Evolutionary conservation across 2,888 invertebrate genomes (phyloP).

Genomic region (Pharmacophagus antenor): DNA sequence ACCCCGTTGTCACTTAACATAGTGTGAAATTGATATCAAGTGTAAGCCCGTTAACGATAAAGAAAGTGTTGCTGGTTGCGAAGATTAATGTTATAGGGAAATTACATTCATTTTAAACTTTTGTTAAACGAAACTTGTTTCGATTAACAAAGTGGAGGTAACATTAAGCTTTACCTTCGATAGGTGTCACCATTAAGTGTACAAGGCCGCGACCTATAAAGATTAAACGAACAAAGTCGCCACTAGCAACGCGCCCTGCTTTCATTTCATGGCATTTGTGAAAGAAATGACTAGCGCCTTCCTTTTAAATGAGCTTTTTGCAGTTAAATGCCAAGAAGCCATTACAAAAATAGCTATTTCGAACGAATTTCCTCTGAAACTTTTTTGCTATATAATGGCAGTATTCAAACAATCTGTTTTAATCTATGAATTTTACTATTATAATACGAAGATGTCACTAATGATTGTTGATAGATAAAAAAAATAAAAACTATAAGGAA

Average conservation of each 20-base stretch:
- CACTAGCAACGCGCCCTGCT: slow-evolving; percentile 49
- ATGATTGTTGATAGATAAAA: no score
- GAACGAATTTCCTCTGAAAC: background rate
- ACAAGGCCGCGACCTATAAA: slow-evolving; percentile 31
- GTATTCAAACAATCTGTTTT: background rate
- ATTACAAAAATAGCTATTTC: slow-evolving; percentile 47
- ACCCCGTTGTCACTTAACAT: no score
- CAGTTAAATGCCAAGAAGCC: slow-evolving; percentile 36
- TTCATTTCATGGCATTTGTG: slow-evolving; percentile 55
- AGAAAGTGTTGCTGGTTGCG: no score
- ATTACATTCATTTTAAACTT: background rate
- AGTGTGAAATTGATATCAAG: no score
- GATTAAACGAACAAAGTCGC: slow-evolving; percentile 40
- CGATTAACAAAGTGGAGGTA: background rate
- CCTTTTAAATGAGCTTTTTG: slow-evolving; percentile 39
- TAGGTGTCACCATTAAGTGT: slow-evolving; percentile 27
- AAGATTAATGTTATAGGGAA: no score
- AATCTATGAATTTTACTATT: background rate
- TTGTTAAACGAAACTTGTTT: background rate
- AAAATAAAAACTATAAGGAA: no score
- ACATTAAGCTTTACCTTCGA: slow-evolving; percentile 3
- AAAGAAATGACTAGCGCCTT: slow-evolving; percentile 60
- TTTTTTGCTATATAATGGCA: background rate
- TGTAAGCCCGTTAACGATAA: no score
- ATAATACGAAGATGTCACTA: no score